Evolutionary conservation across 2,797 vertebrate species (phyloP).

Genomic region (Myioborus melanocephalus): DNA sequence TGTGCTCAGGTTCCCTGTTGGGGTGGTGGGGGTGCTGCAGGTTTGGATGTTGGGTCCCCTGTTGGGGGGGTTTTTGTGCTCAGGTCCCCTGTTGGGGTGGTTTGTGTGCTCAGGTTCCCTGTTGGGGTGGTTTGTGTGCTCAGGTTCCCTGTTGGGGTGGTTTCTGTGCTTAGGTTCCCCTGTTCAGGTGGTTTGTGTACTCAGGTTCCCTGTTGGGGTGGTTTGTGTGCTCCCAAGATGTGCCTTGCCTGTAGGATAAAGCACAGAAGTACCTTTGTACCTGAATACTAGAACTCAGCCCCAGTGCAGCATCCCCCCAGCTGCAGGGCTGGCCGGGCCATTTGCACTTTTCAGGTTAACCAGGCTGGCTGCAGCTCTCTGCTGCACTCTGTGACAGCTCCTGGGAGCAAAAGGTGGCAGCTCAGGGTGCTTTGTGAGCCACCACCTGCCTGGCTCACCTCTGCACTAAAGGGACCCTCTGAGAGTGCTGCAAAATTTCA

Average conservation of each 20-base stretch:
- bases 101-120: too few relatives aligned
- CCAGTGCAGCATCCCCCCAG: background rate
- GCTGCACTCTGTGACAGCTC: background rate
- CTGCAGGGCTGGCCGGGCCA: background rate
- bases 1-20: background rate
- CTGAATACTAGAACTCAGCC: background rate
- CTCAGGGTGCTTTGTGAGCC: background rate
- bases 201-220: too few relatives aligned
- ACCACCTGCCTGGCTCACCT: background rate
- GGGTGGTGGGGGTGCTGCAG: too few relatives aligned
- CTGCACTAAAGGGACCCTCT: background rate
- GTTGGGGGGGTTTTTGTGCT: background rate
- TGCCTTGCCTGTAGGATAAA: background rate
- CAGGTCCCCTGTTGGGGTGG: accelerated
- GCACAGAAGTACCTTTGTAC: background rate
- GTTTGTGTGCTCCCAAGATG: background rate
- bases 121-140: background rate
- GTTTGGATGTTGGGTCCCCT: too few relatives aligned
- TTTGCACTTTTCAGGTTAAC: background rate
- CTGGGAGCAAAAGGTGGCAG: background rate
- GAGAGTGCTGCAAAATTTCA: background rate
- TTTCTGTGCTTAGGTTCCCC: accelerated
- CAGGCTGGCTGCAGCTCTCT: background rate
- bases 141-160: too few relatives aligned
- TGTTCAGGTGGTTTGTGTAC: background rate